Evolutionary conservation across 2,888 invertebrate species (phyloP).

Genomic region (Andrena trimmerana): DNA sequence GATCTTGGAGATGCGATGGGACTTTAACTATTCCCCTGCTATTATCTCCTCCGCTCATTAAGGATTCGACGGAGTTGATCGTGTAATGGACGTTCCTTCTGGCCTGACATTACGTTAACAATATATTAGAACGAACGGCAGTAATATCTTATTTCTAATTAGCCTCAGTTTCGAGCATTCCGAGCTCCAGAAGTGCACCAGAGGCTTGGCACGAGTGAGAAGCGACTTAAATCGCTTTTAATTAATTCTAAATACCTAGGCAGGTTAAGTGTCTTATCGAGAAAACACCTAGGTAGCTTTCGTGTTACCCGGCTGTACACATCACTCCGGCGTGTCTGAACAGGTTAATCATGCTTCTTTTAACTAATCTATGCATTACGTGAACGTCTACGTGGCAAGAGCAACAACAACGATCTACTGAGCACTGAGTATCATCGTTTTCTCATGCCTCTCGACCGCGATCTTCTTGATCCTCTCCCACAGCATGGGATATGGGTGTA

Average conservation of each 20-base stretch:
- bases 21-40: slow-evolving; percentile 68
- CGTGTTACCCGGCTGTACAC: too few relatives aligned
- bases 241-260: too few relatives aligned
- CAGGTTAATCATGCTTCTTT: too few relatives aligned
- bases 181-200: too few relatives aligned
- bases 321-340: too few relatives aligned
- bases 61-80: slow-evolving; percentile 62
- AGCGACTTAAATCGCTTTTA: too few relatives aligned
- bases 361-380: too few relatives aligned
- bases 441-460: slow-evolving; percentile 82
- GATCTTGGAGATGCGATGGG: slow-evolving; percentile 59
- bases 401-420: slow-evolving; percentile 38
- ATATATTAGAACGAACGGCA: slow-evolving; percentile 31
- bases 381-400: too few relatives aligned
- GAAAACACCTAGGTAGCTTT: too few relatives aligned
- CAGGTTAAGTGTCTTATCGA: too few relatives aligned
- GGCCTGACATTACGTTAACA: slow-evolving; percentile 50
- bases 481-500: slow-evolving; percentile 83
- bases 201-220: too few relatives aligned
- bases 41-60: slow-evolving; percentile 65
- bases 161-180: too few relatives aligned
- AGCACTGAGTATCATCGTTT: slow-evolving; percentile 78
- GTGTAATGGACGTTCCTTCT: slow-evolving; percentile 41
- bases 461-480: slow-evolving; percentile 84
- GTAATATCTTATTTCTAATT: background rate